A percentile compares a stretch with the other conserved stretches of the same genome.
phyloP scores from a whole-genome alignment of 2,113 vertebrate genomes.

The Neodon shergylaensis region DNA sequence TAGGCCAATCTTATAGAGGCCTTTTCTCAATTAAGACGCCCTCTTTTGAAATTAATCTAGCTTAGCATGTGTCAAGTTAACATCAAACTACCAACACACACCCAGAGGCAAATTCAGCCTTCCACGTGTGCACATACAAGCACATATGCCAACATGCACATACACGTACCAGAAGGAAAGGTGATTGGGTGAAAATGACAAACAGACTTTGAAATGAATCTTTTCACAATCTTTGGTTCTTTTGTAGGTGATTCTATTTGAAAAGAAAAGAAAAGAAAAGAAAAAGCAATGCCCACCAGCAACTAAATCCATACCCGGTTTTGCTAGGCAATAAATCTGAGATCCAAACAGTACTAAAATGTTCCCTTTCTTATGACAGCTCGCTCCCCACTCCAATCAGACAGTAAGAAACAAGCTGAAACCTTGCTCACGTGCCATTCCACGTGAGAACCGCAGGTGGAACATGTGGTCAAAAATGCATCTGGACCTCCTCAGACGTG shows the following conservation, averaged over 20 bases:
- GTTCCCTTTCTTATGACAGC: slow-evolving; percentile 8
- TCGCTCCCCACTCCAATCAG: slow-evolving; percentile 29
- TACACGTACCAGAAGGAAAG: background rate
- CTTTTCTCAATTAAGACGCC: background rate
- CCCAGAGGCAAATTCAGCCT: background rate
- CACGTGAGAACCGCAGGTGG: background rate
- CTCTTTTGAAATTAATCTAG: background rate
- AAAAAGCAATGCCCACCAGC: slow-evolving; percentile 1
- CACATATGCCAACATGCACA: no score
- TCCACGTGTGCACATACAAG: background rate
- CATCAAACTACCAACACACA: background rate
- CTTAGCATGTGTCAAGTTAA: background rate
- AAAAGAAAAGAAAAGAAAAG: slow-evolving; percentile 12
- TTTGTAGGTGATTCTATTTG: background rate
- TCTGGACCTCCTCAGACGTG: background rate
- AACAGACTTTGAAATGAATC: slow-evolving; percentile 11
- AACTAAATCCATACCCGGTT: background rate
- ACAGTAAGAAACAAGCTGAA: background rate
- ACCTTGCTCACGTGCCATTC: background rate
- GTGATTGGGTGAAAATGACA: slow-evolving; percentile 24
- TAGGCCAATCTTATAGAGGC: background rate
- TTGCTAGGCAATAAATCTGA: slow-evolving; percentile 13
- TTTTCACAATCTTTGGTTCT: background rate
- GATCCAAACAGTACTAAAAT: background rate
- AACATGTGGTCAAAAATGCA: background rate